phyloP scores from a whole-genome alignment of 2,113 vertebrate species.

The Oryctolagus cuniculus region DNA sequence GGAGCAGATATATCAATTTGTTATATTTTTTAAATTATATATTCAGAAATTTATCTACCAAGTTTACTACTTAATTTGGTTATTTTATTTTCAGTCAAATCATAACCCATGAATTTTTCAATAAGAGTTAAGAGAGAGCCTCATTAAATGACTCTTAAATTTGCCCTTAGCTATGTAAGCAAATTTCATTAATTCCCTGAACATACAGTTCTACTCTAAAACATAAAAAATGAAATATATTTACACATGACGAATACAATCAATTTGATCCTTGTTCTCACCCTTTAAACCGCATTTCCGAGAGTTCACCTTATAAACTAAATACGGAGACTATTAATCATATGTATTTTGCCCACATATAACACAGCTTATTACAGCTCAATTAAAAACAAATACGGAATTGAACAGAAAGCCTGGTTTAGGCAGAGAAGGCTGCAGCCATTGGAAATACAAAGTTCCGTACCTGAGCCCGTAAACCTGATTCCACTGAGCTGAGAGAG shows the following conservation, averaged over 20 bases:
- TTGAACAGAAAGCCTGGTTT: constrained; percentile 24
- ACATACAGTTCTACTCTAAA: not conserved
- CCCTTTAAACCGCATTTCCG: constrained; percentile 37
- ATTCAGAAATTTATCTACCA: constrained; percentile 8
- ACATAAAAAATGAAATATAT: constrained; percentile 9
- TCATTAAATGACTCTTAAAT: not conserved
- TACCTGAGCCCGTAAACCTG: not conserved
- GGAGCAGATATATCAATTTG: not conserved
- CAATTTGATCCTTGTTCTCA: not conserved
- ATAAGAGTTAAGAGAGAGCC: not conserved
- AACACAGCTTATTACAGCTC: not conserved
- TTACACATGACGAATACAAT: not conserved
- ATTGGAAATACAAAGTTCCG: not conserved
- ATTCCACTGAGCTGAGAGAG: not conserved
- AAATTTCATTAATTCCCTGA: not conserved
- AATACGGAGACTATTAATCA: not conserved
- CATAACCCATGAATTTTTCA: constrained; percentile 33
- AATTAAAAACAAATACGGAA: not conserved
- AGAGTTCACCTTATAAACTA: not conserved
- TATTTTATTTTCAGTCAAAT: constrained; percentile 37
- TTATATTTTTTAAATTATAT: not conserved
- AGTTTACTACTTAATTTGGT: not conserved
- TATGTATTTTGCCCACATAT: not conserved
- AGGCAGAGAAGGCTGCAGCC: not conserved
- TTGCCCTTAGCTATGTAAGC: not conserved